Evolutionary conservation across 2,888 invertebrate species (phyloP), one percentile per base, ranked within the genome.

Genomic region (Norana najaformis): DNA sequence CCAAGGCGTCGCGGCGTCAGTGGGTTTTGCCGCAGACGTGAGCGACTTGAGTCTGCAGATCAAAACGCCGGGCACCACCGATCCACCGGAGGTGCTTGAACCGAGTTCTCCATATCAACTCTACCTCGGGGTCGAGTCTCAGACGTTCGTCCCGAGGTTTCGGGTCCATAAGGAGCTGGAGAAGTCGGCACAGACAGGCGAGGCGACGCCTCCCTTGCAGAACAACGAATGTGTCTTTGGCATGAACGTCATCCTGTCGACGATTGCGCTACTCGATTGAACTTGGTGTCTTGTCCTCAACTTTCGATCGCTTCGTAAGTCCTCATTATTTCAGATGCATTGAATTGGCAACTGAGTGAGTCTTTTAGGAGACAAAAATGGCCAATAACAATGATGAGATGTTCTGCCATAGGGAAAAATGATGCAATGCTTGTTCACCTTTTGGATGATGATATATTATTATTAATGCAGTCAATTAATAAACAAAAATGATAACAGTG

Each of bases 111-210:
- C 85, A 1, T 85, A 85, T 37, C 85, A 85, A 37, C 85, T 85
- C 37, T 85, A 85, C 23, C 37, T 85, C 11, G 85, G 85, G 6
- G 85, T 37, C 2, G 85, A 85, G 85, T 85, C 85, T 23, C 35
- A 85, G 85, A 23, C 85, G 36, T 85, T 85, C 37, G 85, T 85
- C 20, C 85, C 85, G 18, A 35, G 85, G 37, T 85, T 85, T 85
- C 85, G 85, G 35, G 85, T 85, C 20, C 85, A 85, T 35, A 85
- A 85, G 85, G 85, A 85, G 34, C 85, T 85, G 13, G 85, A 85
- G 16, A 85, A 85, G 85, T 85, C 85, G 85, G 85, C 85, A 11
- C 85, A 85, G 85, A 85, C 85, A 0, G 85, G 85, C 1, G 85
- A 85, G 34, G 85, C 37, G 20, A 85, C 85, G 0, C 85, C 85